These are phyloP conservation scores for Hydriomena furcata DNA, from an alignment of 2,888 invertebrate species.

Conservation along the genomic window DNA sequence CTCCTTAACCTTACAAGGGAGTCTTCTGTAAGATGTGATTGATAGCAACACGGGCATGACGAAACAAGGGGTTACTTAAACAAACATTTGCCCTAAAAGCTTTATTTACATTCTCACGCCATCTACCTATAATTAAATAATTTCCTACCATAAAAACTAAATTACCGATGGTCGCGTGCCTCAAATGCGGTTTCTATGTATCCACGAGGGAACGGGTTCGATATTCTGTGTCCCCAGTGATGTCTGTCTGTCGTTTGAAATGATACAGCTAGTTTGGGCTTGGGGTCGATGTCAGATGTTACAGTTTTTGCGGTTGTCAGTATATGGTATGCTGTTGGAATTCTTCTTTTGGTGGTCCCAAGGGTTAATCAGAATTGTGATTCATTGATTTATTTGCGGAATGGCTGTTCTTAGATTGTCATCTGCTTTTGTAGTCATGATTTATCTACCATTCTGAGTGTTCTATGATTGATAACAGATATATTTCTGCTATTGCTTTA, in stretches of 20 bases:
- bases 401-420: background rate
- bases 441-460: too few relatives aligned
- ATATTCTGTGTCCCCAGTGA: conserved; percentile 48
- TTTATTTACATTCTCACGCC: conserved; percentile 27
- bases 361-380: conserved; percentile 16
- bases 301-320: conserved; percentile 29
- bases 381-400: conserved; percentile 18
- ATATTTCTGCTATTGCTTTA: too few relatives aligned
- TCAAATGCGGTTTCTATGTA: conserved; percentile 68
- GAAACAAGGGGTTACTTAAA: conserved; percentile 6
- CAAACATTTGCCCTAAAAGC: conserved; percentile 20
- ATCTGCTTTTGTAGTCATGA: background rate
- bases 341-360: conserved; percentile 13
- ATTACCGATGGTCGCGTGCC: conserved; percentile 45
- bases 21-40: background rate
- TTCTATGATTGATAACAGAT: too few relatives aligned
- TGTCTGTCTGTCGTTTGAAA: conserved; percentile 34
- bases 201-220: conserved; percentile 57
- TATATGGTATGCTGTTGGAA: conserved; percentile 19
- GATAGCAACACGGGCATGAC: background rate
- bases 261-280: conserved; percentile 27
- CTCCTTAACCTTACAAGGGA: background rate
- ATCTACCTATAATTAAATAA: conserved; percentile 38
- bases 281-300: conserved; percentile 27
- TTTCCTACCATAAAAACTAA: conserved; percentile 29